A percentile compares a stretch with the other conserved stretches of the same genome.
phyloP scores from a whole-genome alignment of 2,797 vertebrate species.

The Urosaurus nigricauda region DNA sequence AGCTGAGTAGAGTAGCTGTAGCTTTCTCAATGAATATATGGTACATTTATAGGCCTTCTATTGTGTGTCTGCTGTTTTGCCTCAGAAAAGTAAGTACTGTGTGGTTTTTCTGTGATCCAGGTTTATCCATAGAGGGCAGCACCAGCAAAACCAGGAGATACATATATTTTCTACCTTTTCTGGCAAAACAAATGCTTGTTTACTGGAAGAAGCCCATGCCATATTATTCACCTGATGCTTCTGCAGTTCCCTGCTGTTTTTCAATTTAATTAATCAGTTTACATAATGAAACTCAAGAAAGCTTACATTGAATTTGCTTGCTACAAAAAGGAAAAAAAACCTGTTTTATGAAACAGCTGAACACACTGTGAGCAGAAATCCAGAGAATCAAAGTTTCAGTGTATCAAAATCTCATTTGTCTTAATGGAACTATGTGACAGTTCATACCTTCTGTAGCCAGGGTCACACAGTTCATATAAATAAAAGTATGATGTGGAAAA shows the following conservation, averaged over 20 bases:
- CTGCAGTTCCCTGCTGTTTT: slow-evolving; percentile 49
- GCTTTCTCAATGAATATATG: background rate
- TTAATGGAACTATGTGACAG: background rate
- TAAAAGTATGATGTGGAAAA: background rate
- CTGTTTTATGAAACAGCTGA: slow-evolving; percentile 35
- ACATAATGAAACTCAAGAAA: slow-evolving; percentile 55
- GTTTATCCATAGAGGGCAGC: background rate
- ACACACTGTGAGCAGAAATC: background rate
- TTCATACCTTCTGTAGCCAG: background rate
- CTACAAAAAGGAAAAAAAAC: background rate
- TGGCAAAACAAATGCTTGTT: slow-evolving; percentile 48
- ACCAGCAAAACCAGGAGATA: background rate
- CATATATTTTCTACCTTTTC: slow-evolving; percentile 9
- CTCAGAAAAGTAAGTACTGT: background rate
- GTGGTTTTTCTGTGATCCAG: background rate
- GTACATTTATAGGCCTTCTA: background rate
- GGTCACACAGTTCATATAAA: background rate
- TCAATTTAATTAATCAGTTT: slow-evolving; percentile 53
- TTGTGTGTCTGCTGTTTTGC: background rate
- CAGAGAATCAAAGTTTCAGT: background rate
- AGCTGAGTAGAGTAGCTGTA: background rate
- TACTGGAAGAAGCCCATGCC: slow-evolving; percentile 45
- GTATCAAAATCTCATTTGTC: background rate
- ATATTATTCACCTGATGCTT: slow-evolving; percentile 17
- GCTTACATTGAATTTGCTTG: slow-evolving; percentile 34